Conservation (phyloP, 2,797 vertebrate species). For the Rhinophrynus dorsalis region DNA sequence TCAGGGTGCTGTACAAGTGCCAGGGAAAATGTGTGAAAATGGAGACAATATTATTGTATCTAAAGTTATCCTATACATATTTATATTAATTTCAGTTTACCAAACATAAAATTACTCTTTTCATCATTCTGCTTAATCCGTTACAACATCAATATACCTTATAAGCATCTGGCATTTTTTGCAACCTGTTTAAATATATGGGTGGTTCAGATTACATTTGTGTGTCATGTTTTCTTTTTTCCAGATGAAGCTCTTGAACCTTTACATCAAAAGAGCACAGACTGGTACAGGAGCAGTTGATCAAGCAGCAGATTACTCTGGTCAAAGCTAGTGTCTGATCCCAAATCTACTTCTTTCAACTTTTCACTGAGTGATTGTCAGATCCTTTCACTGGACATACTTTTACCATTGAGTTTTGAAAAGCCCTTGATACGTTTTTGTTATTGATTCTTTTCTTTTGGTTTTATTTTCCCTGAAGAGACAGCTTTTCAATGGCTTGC, state of each 20-base stretch:
- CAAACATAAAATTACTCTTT: too few species aligned
- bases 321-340: slow-evolving; percentile 74
- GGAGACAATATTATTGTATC: too few species aligned
- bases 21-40: too few species aligned
- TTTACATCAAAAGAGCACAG: slow-evolving; percentile 97
- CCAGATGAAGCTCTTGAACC: slow-evolving; percentile 97
- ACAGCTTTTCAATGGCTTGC: slow-evolving; percentile 65
- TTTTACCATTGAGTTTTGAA: slow-evolving; percentile 48
- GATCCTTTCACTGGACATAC: slow-evolving; percentile 58
- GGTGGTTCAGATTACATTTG: background rate
- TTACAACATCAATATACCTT: too few species aligned
- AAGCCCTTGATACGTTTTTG: slow-evolving; percentile 38
- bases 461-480: slow-evolving; percentile 55
- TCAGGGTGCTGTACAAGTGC: too few species aligned
- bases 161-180: too few species aligned
- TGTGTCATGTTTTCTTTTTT: too few species aligned
- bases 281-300: slow-evolving; percentile 84
- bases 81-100: too few species aligned
- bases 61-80: too few species aligned
- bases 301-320: slow-evolving; percentile 74
- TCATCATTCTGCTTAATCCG: too few species aligned
- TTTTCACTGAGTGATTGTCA: slow-evolving; percentile 51
- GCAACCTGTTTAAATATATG: background rate
- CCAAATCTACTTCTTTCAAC: slow-evolving; percentile 58
- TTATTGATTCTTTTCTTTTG: background rate